Percentiles rank a stretch among this genome's conserved stretches.
Evolutionary conservation across 2,888 invertebrate genomes (phyloP).

Genomic region (Allolobophora icterica): DNA sequence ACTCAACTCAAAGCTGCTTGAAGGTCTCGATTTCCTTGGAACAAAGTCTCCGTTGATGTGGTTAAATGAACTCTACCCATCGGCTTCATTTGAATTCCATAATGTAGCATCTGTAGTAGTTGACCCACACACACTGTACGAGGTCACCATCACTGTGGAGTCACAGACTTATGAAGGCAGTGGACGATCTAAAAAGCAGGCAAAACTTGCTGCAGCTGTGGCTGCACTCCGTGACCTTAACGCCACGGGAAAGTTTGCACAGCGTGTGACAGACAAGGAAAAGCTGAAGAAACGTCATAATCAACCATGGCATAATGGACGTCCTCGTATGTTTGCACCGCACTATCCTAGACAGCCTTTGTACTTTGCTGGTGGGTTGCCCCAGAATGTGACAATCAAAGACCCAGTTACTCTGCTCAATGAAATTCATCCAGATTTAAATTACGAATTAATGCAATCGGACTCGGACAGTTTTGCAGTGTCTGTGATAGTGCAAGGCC

Average conservation of each 20-base stretch:
- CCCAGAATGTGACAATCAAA: background rate
- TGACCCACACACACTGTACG: background rate
- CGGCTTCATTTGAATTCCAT: constrained; percentile 17
- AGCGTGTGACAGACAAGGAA: background rate
- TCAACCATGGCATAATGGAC: background rate
- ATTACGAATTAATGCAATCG: constrained; percentile 10
- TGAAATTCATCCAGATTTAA: constrained; percentile 17
- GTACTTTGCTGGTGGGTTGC: background rate
- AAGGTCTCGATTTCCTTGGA: background rate
- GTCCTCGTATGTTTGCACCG: background rate
- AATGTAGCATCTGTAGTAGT: background rate
- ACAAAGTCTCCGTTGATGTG: constrained; percentile 17
- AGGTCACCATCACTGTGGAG: background rate
- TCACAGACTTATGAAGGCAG: background rate
- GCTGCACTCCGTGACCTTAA: constrained; percentile 6
- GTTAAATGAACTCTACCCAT: background rate
- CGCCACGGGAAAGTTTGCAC: background rate
- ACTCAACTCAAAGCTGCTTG: background rate
- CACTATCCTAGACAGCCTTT: background rate
- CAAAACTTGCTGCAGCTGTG: constrained; percentile 3
- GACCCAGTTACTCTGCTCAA: background rate
- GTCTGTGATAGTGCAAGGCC: background rate
- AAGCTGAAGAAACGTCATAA: background rate
- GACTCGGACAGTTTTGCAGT: background rate
- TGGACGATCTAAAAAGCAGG: background rate